Percentiles rank a stretch among this genome's conserved stretches.
Evolutionary conservation across 2,888 invertebrate species (phyloP).

Genomic region (Vanessa cardui): DNA sequence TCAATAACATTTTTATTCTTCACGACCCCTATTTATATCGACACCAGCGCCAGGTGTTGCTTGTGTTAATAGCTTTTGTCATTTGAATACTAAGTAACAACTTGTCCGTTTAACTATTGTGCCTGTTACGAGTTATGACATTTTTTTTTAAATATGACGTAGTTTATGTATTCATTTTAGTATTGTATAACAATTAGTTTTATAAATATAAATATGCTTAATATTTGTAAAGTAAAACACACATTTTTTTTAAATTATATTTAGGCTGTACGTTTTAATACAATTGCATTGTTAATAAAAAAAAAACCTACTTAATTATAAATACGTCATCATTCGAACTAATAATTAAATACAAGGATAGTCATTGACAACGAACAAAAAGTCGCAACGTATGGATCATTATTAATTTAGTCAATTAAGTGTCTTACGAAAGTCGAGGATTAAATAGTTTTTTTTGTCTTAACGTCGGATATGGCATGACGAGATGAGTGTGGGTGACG

Average conservation of each 20-base stretch:
- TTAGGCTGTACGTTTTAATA: too few relatives aligned
- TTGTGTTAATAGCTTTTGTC: slow-evolving; percentile 25
- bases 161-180: too few relatives aligned
- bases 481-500: slow-evolving; percentile 38
- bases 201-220: too few relatives aligned
- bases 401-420: slow-evolving; percentile 21
- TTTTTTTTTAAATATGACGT: not conserved
- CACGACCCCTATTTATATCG: not conserved
- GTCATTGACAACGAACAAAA: slow-evolving; percentile 13
- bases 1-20: slow-evolving; percentile 4
- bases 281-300: not conserved
- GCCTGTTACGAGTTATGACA: not conserved
- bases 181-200: too few relatives aligned
- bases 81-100: slow-evolving; percentile 17
- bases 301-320: not conserved
- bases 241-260: too few relatives aligned
- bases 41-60: slow-evolving; percentile 18
- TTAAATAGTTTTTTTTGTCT: slow-evolving; percentile 20
- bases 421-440: slow-evolving; percentile 12
- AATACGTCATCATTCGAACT: not conserved
- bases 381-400: slow-evolving; percentile 5
- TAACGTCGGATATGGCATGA: slow-evolving; percentile 31
- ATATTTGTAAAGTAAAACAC: too few relatives aligned
- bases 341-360: slow-evolving; percentile 10
- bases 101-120: slow-evolving; percentile 3